phyloP scores from a whole-genome alignment of 2,113 vertebrate species.

The Siphamia tubifer region DNA sequence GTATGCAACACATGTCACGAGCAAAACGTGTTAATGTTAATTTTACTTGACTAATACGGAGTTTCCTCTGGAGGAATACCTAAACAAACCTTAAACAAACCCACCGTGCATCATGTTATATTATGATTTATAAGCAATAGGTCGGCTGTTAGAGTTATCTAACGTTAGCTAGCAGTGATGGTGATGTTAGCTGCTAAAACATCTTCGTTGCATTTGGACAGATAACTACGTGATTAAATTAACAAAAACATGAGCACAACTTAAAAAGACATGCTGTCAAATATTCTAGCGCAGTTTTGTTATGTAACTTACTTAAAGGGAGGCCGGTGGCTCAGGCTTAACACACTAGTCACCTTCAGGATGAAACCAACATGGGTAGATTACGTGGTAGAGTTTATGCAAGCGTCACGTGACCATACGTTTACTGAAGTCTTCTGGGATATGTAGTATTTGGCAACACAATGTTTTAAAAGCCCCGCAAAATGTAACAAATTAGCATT shows the following conservation, averaged over 20 bases:
- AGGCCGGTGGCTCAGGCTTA: not conserved
- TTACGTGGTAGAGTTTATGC: conserved; percentile 11
- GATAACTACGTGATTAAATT: rapidly evolving
- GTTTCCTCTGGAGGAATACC: too few species aligned
- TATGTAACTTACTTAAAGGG: conserved; percentile 19
- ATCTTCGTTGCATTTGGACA: too few species aligned
- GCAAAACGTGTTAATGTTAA: not conserved
- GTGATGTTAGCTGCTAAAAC: not conserved
- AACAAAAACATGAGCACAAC: rapidly evolving
- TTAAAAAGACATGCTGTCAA: not conserved
- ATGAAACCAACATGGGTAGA: not conserved
- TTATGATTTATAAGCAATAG: not conserved
- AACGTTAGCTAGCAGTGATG: conserved; percentile 2
- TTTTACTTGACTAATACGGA: too few species aligned
- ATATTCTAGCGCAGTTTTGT: rapidly evolving
- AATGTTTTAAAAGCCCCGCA: not conserved
- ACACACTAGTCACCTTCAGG: conserved; percentile 56
- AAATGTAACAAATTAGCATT: not conserved
- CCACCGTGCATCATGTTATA: too few species aligned
- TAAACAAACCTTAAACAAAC: too few species aligned
- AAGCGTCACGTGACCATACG: not conserved
- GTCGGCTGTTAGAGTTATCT: conserved; percentile 20
- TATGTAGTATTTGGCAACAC: conserved; percentile 21
- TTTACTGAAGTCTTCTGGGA: conserved; percentile 36
- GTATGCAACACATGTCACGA: not conserved